Evolutionary conservation across 2,113 vertebrate species (phyloP), one percentile per base, ranked within the genome.

Genomic region (Numenius arquata): DNA sequence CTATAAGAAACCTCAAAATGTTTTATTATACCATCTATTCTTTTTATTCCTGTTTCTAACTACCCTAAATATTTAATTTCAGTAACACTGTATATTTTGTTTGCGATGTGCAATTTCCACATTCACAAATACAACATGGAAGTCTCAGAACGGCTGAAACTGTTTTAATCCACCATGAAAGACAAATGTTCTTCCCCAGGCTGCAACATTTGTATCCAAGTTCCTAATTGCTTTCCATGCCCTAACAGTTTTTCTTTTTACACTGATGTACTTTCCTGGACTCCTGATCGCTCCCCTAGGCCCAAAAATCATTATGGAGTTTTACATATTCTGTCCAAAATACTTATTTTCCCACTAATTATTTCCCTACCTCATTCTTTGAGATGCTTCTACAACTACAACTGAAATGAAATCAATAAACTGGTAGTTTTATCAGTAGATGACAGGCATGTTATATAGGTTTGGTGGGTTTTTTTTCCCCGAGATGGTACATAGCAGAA

Each of bases 141-240:
- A 88, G 27, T 40, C 47, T 23, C 14, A 18, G 87, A 93, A 88
- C 15, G 63, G n/a, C 63, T 83, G 71, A 68, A 92, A 68, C 47
- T 9, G 2, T 76, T 93, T 76, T 56, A 94, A 92, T 90, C 74
- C 41, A 73, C 58, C 71, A 56, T 36, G 68, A 94, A 96, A 97
- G 96, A 94, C 77, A 92, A 97, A 93, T 90, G 55, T 87, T 88
- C 96, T 95, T 97, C 95, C 92, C 68, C 14, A 58, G 88, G 93
- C 92, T 94, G 86, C 58, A 82, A 80, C 82, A 86, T 81, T 95
- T 90, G 89, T 88, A 94, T 93, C 88, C 90, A 96, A 86, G 41
- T 95, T 95, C 90, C 81, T 96, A 95, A 97, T 95, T 89, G 77
- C 93, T 96, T 95, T 96, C 94, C 71, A 97, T 67, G 52, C 95